Conservation (phyloP, 2,797 vertebrate species). For the Enoplosus armatus region DNA sequence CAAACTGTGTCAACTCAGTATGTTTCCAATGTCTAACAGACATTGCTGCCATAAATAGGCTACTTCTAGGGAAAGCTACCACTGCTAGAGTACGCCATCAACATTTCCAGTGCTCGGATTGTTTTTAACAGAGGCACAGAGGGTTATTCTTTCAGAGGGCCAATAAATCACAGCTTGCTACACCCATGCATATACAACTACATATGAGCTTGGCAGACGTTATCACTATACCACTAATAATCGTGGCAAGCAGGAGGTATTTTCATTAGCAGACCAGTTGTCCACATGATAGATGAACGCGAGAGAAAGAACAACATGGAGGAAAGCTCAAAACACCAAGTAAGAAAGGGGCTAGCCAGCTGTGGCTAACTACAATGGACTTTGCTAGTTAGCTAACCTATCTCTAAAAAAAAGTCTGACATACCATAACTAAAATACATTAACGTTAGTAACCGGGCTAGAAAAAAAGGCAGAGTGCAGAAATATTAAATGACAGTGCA, state of each 20-base stretch:
- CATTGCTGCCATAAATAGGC: not conserved
- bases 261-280: conserved; percentile 22
- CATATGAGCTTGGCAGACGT: not conserved
- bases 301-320: conserved; percentile 57
- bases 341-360: conserved; percentile 45
- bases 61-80: not conserved
- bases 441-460: fast-evolving
- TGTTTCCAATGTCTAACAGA: not conserved
- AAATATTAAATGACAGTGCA: not conserved
- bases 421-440: not conserved
- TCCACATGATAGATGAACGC: conserved; percentile 52
- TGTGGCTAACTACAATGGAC: conserved; percentile 59
- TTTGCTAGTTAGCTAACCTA: conserved; percentile 7
- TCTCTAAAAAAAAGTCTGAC: conserved; percentile 6
- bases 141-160: not conserved
- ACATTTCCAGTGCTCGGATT: not conserved
- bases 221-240: not conserved
- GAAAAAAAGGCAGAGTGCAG: fast-evolving
- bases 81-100: not conserved
- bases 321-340: conserved; percentile 54
- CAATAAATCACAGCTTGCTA: conserved; percentile 8
- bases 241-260: not conserved
- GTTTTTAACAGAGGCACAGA: not conserved
- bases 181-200: not conserved
- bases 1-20: not conserved